Conservation (phyloP, 2,797 vertebrate species). For the Miichthys miiuy region DNA sequence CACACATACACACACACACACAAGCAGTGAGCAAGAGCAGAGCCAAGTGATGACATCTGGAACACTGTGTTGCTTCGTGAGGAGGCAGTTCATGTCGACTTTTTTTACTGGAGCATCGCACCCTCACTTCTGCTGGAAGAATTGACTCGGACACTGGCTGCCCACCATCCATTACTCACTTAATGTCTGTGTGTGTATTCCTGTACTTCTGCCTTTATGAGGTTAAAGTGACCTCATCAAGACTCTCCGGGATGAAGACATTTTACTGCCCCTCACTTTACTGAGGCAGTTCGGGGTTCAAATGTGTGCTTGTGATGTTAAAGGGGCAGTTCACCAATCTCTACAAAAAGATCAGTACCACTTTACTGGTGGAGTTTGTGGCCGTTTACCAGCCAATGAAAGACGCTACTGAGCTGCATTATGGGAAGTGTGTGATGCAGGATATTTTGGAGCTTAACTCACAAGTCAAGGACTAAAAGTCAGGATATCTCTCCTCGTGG, state of each 20-base stretch:
- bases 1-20: neutral
- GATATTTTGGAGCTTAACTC: neutral
- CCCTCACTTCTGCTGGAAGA: slow-evolving; percentile 41
- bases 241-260: slow-evolving; percentile 3
- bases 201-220: slow-evolving; percentile 26
- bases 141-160: slow-evolving; percentile 41
- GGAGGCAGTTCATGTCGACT: slow-evolving; percentile 47
- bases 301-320: neutral
- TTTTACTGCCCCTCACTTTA: neutral
- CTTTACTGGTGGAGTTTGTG: neutral
- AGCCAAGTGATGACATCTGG: slow-evolving; percentile 48
- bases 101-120: slow-evolving; percentile 23
- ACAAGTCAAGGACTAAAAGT: neutral
- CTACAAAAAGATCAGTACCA: neutral
- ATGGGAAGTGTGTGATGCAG: too few relatives aligned
- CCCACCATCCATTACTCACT: slow-evolving; percentile 38
- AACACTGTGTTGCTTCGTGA: slow-evolving; percentile 43
- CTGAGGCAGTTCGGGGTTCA: neutral
- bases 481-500: neutral
- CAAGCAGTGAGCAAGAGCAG: slow-evolving; percentile 23
- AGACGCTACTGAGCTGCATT: neutral
- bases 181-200: slow-evolving; percentile 12
- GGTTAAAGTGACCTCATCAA: slow-evolving; percentile 46
- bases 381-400: neutral
- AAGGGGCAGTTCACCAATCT: neutral